These are phyloP conservation scores for Lottia gigantea DNA, from an alignment of 2,888 invertebrate genomes.

Conservation along the genomic window DNA sequence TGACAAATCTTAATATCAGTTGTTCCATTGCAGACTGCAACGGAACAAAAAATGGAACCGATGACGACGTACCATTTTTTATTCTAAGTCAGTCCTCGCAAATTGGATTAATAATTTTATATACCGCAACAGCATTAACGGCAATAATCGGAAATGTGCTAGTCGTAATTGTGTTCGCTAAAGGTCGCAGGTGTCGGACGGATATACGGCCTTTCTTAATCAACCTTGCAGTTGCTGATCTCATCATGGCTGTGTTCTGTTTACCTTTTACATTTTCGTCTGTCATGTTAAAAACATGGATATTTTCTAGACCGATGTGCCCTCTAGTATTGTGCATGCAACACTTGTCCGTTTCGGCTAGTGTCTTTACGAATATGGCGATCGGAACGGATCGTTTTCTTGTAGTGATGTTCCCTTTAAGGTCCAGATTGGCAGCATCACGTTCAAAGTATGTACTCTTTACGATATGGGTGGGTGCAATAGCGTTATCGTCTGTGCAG, in stretches of 20 bases:
- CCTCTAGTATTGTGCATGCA: constrained; percentile 70
- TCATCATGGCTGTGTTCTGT: constrained; percentile 89
- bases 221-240: constrained; percentile 85
- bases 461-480: constrained; percentile 69
- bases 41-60: too few relatives aligned
- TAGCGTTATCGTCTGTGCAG: constrained; percentile 67
- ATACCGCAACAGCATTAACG: constrained; percentile 69
- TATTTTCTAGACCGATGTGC: constrained; percentile 70
- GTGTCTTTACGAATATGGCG: constrained; percentile 70
- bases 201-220: constrained; percentile 77
- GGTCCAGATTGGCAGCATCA: constrained; percentile 66
- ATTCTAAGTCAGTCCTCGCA: constrained; percentile 35
- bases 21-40: too few relatives aligned
- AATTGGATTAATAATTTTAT: constrained; percentile 63
- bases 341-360: constrained; percentile 69
- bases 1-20: too few relatives aligned
- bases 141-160: constrained; percentile 70
- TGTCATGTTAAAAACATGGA: constrained; percentile 69
- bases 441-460: constrained; percentile 67
- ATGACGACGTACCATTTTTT: constrained; percentile 6
- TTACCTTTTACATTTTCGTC: constrained; percentile 83
- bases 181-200: constrained; percentile 64
- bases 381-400: constrained; percentile 70
- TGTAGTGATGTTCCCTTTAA: constrained; percentile 63
- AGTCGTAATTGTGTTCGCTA: constrained; percentile 69